Evolutionary conservation across 2,113 vertebrate genomes (phyloP).

Genomic region (Todiramphus chloris): DNA sequence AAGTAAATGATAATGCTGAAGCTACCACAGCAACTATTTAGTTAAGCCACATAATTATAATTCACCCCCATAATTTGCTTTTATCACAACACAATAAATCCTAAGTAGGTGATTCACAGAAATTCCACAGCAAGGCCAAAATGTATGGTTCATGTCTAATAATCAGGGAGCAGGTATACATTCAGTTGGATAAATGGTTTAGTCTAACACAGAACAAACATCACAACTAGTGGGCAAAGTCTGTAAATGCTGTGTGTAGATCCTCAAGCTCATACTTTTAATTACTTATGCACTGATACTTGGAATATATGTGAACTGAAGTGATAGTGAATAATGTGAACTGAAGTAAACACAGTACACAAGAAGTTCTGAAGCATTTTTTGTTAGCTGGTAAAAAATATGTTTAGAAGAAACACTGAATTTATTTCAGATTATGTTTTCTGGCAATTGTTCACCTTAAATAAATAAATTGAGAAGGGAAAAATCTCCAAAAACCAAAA

Average conservation of each 20-base stretch:
- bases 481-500: neutral
- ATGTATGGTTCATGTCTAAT: neutral
- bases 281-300: neutral
- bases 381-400: neutral
- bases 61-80: neutral
- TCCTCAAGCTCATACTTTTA: neutral
- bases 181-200: neutral
- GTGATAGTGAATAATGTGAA: neutral
- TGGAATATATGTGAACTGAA: neutral
- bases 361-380: neutral
- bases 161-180: neutral
- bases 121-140: neutral
- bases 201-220: neutral
- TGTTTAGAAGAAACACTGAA: rapidly evolving
- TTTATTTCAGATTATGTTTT: neutral
- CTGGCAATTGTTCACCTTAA: neutral
- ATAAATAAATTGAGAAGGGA: neutral
- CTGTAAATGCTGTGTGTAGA: neutral
- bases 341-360: neutral
- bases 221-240: neutral
- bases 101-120: neutral
- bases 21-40: neutral
- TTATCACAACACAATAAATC: neutral
- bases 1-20: neutral
- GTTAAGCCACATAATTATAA: neutral